Conservation (phyloP, 2,888 invertebrate species). For the Dioctria linearis region DNA sequence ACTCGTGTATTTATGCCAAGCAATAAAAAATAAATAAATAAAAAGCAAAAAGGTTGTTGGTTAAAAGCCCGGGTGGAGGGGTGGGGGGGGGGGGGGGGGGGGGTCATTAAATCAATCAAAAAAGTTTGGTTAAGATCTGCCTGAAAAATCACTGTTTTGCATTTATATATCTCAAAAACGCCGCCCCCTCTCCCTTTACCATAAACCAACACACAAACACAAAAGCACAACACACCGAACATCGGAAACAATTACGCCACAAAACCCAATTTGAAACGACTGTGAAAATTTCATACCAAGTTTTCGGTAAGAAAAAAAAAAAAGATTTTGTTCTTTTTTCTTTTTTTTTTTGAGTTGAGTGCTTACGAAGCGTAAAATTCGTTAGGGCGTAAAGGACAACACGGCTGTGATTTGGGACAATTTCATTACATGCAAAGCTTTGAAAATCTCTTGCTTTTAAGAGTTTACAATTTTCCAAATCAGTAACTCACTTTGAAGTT, state of each 20-base stretch:
- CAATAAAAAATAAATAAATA: too few relatives aligned
- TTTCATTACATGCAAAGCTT: slow-evolving; percentile 46
- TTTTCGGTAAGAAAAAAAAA: slow-evolving; percentile 21
- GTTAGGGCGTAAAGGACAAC: slow-evolving; percentile 45
- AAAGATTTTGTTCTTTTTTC: too few relatives aligned
- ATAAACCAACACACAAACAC: neutral
- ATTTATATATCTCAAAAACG: too few relatives aligned
- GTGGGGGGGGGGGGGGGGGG: neutral
- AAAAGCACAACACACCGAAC: neutral
- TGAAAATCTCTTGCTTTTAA: slow-evolving; percentile 31
- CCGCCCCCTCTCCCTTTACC: neutral
- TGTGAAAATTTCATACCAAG: slow-evolving; percentile 6
- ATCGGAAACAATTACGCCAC: slow-evolving; percentile 4
- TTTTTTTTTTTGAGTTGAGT: neutral
- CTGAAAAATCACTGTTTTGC: neutral
- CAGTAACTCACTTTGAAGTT: slow-evolving; percentile 49
- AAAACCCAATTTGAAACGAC: slow-evolving; percentile 15
- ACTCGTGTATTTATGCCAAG: too few relatives aligned
- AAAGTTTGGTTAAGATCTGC: neutral
- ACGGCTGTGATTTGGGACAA: slow-evolving; percentile 45
- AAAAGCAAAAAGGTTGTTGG: too few relatives aligned
- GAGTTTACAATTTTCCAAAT: slow-evolving; percentile 51
- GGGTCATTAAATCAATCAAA: neutral
- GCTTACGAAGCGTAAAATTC: slow-evolving; percentile 44
- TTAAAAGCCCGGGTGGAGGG: too few relatives aligned